Evolutionary conservation across 1,140 invertebrate species (phyloP).

Genomic region (Zaprionus camerounensis): DNA sequence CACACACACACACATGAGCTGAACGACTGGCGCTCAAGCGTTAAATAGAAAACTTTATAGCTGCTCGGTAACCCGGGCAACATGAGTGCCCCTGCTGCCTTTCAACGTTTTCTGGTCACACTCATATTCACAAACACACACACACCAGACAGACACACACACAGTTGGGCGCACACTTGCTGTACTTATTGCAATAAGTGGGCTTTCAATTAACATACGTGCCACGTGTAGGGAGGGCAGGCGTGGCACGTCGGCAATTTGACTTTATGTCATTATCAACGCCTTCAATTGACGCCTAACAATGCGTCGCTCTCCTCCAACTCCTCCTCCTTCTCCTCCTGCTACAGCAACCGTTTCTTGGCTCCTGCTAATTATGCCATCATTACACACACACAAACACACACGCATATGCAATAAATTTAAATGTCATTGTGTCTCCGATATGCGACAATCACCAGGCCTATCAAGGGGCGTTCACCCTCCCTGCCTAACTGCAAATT

Average conservation of each 20-base stretch:
- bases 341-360: constrained; percentile 11
- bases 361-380: constrained; percentile 76
- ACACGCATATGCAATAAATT: constrained; percentile 67
- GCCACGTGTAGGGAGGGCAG: neutral
- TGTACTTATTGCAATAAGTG: constrained; percentile 71
- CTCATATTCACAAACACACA: constrained; percentile 31
- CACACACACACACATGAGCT: constrained; percentile 14
- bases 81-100: constrained; percentile 10
- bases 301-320: constrained; percentile 15
- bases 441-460: constrained; percentile 32
- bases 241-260: constrained; percentile 54
- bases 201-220: constrained; percentile 78
- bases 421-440: constrained; percentile 56
- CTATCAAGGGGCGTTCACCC: neutral
- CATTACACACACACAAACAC: constrained; percentile 50
- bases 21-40: constrained; percentile 61
- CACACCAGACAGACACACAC: neutral
- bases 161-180: constrained; percentile 5
- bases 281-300: constrained; percentile 49
- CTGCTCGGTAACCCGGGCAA: constrained; percentile 56
- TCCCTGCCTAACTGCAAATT: constrained; percentile 33
- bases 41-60: constrained; percentile 81
- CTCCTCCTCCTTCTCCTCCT: constrained; percentile 10
- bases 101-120: constrained; percentile 28
- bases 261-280: constrained; percentile 78